Conservation (phyloP, 2,797 vertebrate genomes). For the Stomatorhinus walkeri region DNA sequence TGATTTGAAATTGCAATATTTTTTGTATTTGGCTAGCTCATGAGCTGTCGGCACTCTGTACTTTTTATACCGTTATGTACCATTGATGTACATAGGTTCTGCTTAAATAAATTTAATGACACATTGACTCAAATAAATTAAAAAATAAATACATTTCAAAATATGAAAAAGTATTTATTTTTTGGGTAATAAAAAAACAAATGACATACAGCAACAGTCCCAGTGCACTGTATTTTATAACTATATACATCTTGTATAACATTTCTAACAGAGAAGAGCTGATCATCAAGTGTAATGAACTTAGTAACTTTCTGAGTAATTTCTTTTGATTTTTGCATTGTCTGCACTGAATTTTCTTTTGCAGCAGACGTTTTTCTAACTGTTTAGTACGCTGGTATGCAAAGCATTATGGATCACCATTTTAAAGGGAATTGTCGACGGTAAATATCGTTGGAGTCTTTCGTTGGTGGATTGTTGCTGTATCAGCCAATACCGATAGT, state of each 20-base stretch:
- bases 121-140: background rate
- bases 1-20: background rate
- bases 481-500: background rate
- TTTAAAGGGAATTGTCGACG: background rate
- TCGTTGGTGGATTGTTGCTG: background rate
- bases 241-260: background rate
- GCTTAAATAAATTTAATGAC: background rate
- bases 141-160: background rate
- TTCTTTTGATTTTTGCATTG: background rate
- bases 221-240: background rate
- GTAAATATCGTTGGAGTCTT: background rate
- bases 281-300: background rate
- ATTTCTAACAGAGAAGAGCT: background rate
- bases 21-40: background rate
- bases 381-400: background rate
- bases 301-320: background rate
- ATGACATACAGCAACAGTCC: background rate
- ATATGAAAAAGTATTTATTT: background rate
- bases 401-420: background rate
- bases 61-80: background rate
- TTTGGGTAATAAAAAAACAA: background rate
- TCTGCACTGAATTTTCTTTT: background rate
- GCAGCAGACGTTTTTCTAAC: background rate
- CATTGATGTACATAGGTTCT: background rate
- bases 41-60: background rate